Evolutionary conservation across 2,888 invertebrate species (phyloP).

Genomic region (Galerucella pusilla): DNA sequence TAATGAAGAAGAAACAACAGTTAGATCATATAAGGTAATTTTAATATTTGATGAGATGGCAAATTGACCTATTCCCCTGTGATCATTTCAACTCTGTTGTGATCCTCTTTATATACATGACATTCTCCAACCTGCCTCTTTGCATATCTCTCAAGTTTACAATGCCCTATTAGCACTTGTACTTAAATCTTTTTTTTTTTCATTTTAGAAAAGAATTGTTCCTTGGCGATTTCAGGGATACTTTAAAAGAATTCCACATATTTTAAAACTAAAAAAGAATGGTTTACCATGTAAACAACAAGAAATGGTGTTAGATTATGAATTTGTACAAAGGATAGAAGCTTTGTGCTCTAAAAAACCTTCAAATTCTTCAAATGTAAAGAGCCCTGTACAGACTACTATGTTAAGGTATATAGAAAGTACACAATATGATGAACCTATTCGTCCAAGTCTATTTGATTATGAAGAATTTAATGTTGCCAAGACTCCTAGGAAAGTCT

Average conservation of each 20-base stretch:
- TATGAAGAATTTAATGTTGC: constrained; percentile 36
- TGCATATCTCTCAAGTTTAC: no score
- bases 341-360: constrained; percentile 15
- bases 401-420: constrained; percentile 33
- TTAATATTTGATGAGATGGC: not conserved
- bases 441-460: constrained; percentile 33
- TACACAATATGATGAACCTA: constrained; percentile 4
- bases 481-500: constrained; percentile 19
- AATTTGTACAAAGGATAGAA: constrained; percentile 28
- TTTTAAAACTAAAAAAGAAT: constrained; percentile 36
- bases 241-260: constrained; percentile 37
- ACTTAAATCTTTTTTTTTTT: not conserved
- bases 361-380: constrained; percentile 8
- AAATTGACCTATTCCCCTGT: no score
- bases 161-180: no score
- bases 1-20: not conserved
- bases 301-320: constrained; percentile 41
- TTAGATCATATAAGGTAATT: constrained; percentile 3
- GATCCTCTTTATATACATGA: no score
- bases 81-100: no score
- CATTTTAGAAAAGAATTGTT: not conserved
- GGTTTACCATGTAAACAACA: constrained; percentile 39
- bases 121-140: no score
- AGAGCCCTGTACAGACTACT: constrained; percentile 27
- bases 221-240: constrained; percentile 38